Conservation (phyloP, 2,113 vertebrate species). For the Chloropsis hardwickii region DNA sequence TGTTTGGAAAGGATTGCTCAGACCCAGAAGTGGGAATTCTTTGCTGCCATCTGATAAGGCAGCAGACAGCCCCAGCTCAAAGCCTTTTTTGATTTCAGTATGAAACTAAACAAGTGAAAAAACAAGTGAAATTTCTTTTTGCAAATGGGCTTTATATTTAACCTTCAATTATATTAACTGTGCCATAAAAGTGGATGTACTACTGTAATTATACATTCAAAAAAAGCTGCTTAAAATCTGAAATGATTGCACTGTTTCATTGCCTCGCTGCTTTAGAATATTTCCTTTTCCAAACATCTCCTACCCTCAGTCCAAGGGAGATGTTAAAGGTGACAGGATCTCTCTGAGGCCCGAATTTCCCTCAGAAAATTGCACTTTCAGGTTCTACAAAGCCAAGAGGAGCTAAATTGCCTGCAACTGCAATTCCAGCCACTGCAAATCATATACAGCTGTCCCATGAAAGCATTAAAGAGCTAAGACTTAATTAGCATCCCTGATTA, state of each 20-base stretch:
- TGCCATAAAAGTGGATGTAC: not conserved
- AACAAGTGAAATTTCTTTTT: not conserved
- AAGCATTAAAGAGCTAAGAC: slow-evolving; percentile 46
- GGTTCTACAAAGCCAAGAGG: not conserved
- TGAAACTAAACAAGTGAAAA: not conserved
- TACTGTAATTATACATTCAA: not conserved
- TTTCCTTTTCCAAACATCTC: not conserved
- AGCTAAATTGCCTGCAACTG: slow-evolving; percentile 19
- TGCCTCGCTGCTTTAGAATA: not conserved
- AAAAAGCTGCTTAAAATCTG: not conserved
- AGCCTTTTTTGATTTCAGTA: not conserved
- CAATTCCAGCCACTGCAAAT: slow-evolving; percentile 36
- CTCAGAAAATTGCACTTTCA: not conserved
- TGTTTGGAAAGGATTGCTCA: not conserved
- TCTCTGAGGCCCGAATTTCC: not conserved
- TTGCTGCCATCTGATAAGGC: not conserved
- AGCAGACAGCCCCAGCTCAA: not conserved
- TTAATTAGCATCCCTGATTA: slow-evolving; percentile 68
- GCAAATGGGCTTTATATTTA: not conserved
- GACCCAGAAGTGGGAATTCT: not conserved
- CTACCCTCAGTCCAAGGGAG: not conserved
- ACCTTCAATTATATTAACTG: not conserved
- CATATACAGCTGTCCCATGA: slow-evolving; percentile 38
- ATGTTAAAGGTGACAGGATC: not conserved
- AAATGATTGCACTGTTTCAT: not conserved